Evolutionary conservation across 2,113 vertebrate species (phyloP).

Genomic region (Misgurnus mizolepis): DNA sequence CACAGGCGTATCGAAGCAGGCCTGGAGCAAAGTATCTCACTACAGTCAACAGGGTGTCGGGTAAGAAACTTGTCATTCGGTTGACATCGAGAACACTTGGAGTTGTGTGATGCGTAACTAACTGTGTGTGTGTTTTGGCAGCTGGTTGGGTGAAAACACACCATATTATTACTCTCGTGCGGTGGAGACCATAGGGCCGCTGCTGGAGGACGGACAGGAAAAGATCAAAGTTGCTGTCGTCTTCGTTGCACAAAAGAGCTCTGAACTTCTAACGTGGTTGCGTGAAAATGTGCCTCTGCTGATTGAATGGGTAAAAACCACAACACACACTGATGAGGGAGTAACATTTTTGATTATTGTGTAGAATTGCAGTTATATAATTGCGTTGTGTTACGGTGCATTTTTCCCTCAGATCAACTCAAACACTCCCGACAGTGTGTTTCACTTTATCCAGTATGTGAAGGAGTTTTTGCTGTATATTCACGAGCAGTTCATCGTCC

Average conservation of each 20-base stretch:
- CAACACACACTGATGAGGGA: too few relatives aligned
- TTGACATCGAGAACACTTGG: background rate
- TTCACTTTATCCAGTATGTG: constrained; percentile 71
- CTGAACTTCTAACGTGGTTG: constrained; percentile 71
- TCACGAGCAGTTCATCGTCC: constrained; percentile 77
- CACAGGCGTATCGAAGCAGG: constrained; percentile 74
- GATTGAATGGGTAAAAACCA: constrained; percentile 76
- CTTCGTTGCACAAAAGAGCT: constrained; percentile 67
- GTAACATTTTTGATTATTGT: too few relatives aligned
- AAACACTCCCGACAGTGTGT: constrained; percentile 79
- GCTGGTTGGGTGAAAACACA: constrained; percentile 83
- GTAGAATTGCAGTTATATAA: too few relatives aligned
- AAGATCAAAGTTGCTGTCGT: constrained; percentile 57
- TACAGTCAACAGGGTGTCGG: constrained; percentile 79
- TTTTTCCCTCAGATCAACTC: constrained; percentile 64
- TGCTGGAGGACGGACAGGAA: constrained; percentile 73
- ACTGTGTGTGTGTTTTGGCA: constrained; percentile 55
- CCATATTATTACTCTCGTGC: constrained; percentile 76
- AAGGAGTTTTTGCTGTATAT: constrained; percentile 81
- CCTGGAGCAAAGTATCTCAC: constrained; percentile 77
- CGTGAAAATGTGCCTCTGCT: constrained; percentile 69
- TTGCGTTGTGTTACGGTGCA: background rate
- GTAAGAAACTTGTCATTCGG: constrained; percentile 63
- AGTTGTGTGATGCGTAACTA: background rate
- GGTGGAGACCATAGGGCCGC: constrained; percentile 65